phyloP scores from a whole-genome alignment of 2,113 vertebrate species.

The Poecilia latipinna region DNA sequence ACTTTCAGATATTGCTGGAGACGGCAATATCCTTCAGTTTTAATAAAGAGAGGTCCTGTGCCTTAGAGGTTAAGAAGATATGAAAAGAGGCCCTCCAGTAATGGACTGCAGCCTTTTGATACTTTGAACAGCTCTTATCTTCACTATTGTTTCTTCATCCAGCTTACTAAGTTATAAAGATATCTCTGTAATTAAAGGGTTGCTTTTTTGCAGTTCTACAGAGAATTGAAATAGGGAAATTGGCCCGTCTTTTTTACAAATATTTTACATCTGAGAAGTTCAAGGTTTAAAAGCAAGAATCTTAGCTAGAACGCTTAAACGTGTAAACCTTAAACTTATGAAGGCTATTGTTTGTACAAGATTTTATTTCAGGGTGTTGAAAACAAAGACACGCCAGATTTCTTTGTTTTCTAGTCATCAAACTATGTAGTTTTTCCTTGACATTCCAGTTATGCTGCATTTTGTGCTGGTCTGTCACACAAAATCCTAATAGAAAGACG shows the following conservation, averaged over 20 bases:
- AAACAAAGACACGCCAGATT: no score
- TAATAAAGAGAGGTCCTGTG: constrained; percentile 42
- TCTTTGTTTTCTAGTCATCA: no score
- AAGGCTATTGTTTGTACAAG: no score
- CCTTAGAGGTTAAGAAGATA: constrained; percentile 17
- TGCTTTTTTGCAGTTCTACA: neutral
- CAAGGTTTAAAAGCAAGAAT: no score
- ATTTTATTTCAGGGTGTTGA: no score
- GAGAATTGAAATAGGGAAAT: neutral
- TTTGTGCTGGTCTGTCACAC: no score
- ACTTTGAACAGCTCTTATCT: constrained; percentile 29
- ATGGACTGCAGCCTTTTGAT: constrained; percentile 22
- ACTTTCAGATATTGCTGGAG: constrained; percentile 42
- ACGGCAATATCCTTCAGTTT: constrained; percentile 47
- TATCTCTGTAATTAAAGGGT: constrained; percentile 1
- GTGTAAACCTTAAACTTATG: no score
- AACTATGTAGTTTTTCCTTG: no score
- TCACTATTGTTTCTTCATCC: constrained; percentile 6
- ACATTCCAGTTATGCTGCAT: no score
- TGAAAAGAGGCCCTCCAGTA: constrained; percentile 26
- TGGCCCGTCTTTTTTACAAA: neutral
- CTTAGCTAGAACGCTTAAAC: no score
- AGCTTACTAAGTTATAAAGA: constrained; percentile 7
- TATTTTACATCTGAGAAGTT: neutral
- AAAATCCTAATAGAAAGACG: no score